Evolutionary conservation across 2,888 invertebrate species (phyloP).

Genomic region (Agrypnus murinus): DNA sequence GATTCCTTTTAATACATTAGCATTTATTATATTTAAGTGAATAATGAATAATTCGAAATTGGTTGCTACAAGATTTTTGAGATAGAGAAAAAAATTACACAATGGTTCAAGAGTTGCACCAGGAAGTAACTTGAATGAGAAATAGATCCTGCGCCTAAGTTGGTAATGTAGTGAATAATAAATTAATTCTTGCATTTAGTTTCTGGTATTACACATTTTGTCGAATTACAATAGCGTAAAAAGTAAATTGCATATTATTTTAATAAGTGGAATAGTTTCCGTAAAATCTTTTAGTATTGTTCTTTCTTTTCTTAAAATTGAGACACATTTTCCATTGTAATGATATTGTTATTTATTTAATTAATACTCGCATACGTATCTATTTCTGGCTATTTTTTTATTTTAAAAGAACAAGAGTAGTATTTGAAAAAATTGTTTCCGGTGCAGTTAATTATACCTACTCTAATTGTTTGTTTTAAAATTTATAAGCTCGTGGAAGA

Average conservation of each 20-base stretch:
- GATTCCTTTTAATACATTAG: too few species aligned
- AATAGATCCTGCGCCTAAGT: slow-evolving; percentile 1
- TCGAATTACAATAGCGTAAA: neutral
- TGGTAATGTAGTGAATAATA: neutral
- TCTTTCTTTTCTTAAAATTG: too few species aligned
- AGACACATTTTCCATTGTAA: too few species aligned
- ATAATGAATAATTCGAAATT: neutral
- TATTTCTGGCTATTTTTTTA: too few species aligned
- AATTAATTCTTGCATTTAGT: slow-evolving; percentile 9
- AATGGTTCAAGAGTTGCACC: neutral
- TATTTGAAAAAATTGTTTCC: too few species aligned
- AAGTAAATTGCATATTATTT: slow-evolving; percentile 12
- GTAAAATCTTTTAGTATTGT: too few species aligned
- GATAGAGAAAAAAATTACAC: neutral
- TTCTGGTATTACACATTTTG: slow-evolving; percentile 4
- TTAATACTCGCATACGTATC: too few species aligned
- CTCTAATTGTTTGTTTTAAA: too few species aligned
- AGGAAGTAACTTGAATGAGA: slow-evolving; percentile 2
- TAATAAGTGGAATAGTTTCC: neutral
- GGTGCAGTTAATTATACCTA: too few species aligned
- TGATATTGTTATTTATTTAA: too few species aligned
- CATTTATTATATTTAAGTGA: neutral
- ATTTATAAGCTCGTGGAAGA: too few species aligned
- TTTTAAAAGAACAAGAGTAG: too few species aligned
- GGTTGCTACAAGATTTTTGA: neutral